Evolutionary conservation across 2,888 invertebrate genomes (phyloP), one percentile per base, ranked within the genome.

Genomic region (Drosophila nigricruria): DNA sequence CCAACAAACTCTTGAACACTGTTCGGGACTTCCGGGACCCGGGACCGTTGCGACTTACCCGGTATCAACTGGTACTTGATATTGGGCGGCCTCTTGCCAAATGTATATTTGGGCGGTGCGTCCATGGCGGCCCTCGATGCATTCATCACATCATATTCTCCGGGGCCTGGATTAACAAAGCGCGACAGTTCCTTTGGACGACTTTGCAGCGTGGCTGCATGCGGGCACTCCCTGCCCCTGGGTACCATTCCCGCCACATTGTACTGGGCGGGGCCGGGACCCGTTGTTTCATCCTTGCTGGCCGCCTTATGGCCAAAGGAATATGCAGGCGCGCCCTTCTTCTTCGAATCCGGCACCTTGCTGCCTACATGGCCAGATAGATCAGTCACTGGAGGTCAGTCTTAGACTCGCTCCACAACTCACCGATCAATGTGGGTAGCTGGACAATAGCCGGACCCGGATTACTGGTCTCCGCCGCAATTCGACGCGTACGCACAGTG

Each of bases 251-350:
- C 97, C 77, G 96, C 96, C 52, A 97, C 96, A 92, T 97, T 97
- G 93, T 98, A 98, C 74, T 96, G 95, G n/a, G 97, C 97, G 18
- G 98, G 98, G 23, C 97, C 97, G 2, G 98, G 98, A 34, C 97
- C 97, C 81, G 91, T 79, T 10, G 93, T 92, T 34, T 94, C 94
- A 59, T 82, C 77, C 52, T 94, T 94, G n/a, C 94, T 93, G 81
- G 94, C 95, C 68, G 94, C 92, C 73, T 94, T 93, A 42, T 95
- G 95, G 0, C 97, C 97, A 91, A 97, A 97, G 56, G 96, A 96
- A 91, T 96, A 97, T 0, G 97, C 96, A 6, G 97, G 97, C 1
- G 97, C 96, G 63, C 96, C 94, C 52, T 95, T 94, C 90, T 95
- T 95, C 82, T 96, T 96, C 1, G 97, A 97, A 92, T 97, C 97